Evolutionary conservation across 1,140 invertebrate species (phyloP), one percentile per base, ranked within the genome.

Genomic region (Drosophila seguyi): DNA sequence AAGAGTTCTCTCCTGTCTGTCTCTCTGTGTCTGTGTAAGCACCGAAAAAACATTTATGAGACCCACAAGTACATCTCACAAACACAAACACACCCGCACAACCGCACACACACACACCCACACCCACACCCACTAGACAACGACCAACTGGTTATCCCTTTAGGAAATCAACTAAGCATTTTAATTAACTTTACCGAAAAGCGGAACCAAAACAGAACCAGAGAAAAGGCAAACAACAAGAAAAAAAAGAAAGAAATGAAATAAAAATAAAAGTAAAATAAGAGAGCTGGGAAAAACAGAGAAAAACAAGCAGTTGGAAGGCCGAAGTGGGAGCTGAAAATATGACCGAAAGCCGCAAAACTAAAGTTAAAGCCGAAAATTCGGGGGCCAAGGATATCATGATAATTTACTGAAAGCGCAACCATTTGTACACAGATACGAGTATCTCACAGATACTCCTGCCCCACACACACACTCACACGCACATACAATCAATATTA

Each of bases 331-430:
- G 59, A 75, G 84, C 79, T 79, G 80, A 84, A 88, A 87, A 88
- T 87, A 88, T 80, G 72, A 83, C 63, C 72, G 74, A 84, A 79
- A 82, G 58, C 80, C 80, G 55, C 80, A 82, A 76, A 82, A 82
- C 80, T 83, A 83, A 82, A 82, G 75, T 74, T 82, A 78, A 87
- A 83, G 80, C 76, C 79, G 38, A 31, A 62, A 27, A 38, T 52
- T 60, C 14, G 4, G 2, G 14, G 16, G 34, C 16, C 20, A 27
- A 38, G 72, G 65, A 69, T 84, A 88, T 88, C 84, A 88, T 80
- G 84, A 88, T 87, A 87, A 87, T 88, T 83, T 83, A 87, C 45
- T 87, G 79, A 88, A 87, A 88, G 76, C 84, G 80, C 84, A 88
- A 83, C 80, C 84, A 88, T 88, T 88, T 88, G 65, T 63, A 65